Evolutionary conservation across 2,888 invertebrate genomes (phyloP), one percentile per base, ranked within the genome.

Genomic region (Psococerastis gibbosa): DNA sequence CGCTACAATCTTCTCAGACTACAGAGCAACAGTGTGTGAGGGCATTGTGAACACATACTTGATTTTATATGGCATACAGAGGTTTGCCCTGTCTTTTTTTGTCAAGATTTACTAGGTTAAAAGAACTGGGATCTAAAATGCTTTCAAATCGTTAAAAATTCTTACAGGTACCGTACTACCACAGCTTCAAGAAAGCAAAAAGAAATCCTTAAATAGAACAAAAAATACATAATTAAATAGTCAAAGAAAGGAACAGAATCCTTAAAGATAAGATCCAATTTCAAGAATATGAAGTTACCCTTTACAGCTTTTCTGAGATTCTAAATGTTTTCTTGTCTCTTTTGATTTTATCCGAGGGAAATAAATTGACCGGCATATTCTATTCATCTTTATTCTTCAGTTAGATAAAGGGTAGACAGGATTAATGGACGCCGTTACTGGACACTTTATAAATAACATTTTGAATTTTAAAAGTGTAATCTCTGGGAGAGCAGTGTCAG

Each of bases 341-440:
- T 27, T 11, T 11, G 27, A 27, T 27, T 27, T 27, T 27, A 27
- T 27, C 27, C 8, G n/a, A 9, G 11, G 8, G 11, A 27, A 38
- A 38, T 38, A 38, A 38, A 38, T 38, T 38, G 38, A 38, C 38
- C 38, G 38, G 22, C 38, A 38, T 18, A 38, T 38, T 38, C 17
- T 33, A 16, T 17, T 33, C 16, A 15, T 15, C 15, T 22, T 38
- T 22, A 38, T 38, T 38, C 38, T 38, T 38, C 20, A 18, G 22
- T n/a, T 15, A 17, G 38, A 38, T 38, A 38, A 38, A 6, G 6
- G n/a, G 35, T 15, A 9, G 35, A 15, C 9, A n/a, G 35, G 35
- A 16, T 16, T 34, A 34, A 15, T 16, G 13, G 16, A 13, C 13
- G 6, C n/a, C 6, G 9, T 34, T n/a, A 9, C n/a, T 33, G 15